Percentiles rank a stretch among this genome's conserved stretches.
phyloP scores from a whole-genome alignment of 2,797 vertebrate species.

The Triplophysa bombifrons region DNA sequence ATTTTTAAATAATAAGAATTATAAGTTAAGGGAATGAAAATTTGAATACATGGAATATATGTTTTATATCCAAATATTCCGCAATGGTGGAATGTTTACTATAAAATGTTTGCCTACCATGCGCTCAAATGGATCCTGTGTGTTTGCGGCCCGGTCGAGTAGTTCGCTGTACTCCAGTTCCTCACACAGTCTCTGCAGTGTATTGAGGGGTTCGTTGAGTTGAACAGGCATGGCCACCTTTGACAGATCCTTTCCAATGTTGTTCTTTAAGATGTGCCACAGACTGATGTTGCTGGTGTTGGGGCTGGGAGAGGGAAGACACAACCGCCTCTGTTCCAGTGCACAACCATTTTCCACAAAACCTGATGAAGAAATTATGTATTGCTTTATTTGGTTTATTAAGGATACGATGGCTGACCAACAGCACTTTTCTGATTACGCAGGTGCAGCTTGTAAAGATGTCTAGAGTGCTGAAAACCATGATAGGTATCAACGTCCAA shows the following conservation, averaged over 20 bases:
- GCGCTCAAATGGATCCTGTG: conserved; percentile 81
- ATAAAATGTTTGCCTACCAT: conserved; percentile 79
- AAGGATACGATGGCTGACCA: no score
- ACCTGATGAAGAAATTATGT: conserved; percentile 49
- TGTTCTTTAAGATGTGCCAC: conserved; percentile 97
- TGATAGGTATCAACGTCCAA: no score
- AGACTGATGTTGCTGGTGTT: conserved; percentile 90
- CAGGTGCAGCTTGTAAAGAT: background rate
- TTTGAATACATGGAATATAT: no score
- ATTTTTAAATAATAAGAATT: no score
- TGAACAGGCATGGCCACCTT: conserved; percentile 98
- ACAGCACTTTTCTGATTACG: no score
- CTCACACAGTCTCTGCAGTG: conserved; percentile 93
- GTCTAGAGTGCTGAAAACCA: background rate
- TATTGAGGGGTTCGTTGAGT: conserved; percentile 94
- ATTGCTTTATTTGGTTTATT: no score
- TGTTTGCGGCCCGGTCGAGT: conserved; percentile 84
- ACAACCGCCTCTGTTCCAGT: conserved; percentile 68
- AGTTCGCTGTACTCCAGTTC: conserved; percentile 97
- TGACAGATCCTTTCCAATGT: conserved; percentile 97
- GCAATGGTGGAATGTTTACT: no score
- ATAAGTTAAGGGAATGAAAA: no score
- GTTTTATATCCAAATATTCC: no score
- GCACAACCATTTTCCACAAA: conserved; percentile 61
- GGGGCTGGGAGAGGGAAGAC: conserved; percentile 85